Base-by-base conservation (phyloP, 2,113 vertebrate genomes). In the Murina feae region DNA sequence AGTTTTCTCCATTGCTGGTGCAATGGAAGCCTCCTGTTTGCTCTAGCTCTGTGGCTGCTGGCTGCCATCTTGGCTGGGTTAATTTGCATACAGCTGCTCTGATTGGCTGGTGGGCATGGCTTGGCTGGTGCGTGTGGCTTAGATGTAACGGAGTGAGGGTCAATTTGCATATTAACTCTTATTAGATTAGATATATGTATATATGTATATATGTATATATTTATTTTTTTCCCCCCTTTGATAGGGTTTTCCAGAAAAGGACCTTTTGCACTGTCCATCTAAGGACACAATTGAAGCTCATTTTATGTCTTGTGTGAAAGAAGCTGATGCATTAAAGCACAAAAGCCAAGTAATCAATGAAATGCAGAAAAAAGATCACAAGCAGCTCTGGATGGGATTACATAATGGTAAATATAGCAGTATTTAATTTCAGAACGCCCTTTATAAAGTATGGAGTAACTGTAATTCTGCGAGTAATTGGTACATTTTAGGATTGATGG, bases 301-400 rank as follows among this genome's bases (percentile, higher is more conserved):
- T 98, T 99, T 99, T 98, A 99, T 99, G 99, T 99, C 99, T 93
- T 98, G 99, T 97, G 99, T 99, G 98, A 99, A 99, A 98, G 99
- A 99, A 98, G 99, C 99, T n/a, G 99, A 99, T 96, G 99, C 99
- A 84, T 98, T 99, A 87, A 99, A 99, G 97, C 99, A 99, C 98
- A 99, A 99, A 98, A 99, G 99, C 97, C 99, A 99, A 98, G 99
- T 99, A 53, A 99, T 99, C 96, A 99, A 99, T 95, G 99, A 99
- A 98, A 99, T 99, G 99, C 99, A 99, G 98, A 99, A 99, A 96
- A 99, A 99, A 98, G 99, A 99, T 98, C 99, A 99, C 98, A 99
- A 99, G n/a, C 99, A 99, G 94, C 99, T 99, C 95, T 99, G 99
- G 99, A 99, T 99, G 99, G 99, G 99, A 93, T 98, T 99, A 95